Base-by-base conservation (phyloP, 30 jellyfish, hydroid and myxozoan species). In the Sanderia malayensis region DNA sequence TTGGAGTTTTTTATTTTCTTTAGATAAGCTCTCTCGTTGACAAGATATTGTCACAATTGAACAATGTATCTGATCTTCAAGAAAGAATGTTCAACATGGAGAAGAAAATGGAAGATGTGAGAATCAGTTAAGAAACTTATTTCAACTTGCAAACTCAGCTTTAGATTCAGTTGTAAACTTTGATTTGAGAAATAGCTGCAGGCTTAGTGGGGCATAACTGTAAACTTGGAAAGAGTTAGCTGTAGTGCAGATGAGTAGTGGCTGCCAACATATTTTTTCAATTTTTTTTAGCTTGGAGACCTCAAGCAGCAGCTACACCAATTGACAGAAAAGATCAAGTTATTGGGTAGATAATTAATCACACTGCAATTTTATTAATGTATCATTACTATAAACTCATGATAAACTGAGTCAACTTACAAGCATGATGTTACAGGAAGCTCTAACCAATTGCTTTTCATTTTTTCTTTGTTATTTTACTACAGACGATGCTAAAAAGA, bases 11-110 rank as follows among this genome's bases (percentile, higher is more conserved):
- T 28, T 37, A 23, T 22, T 24, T 13, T 4, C n/a, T 71, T 22
- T 26, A 78, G 89, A 71, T 78, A 46, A 71, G 89, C 26, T n/a
- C 66, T n/a, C 34, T 78, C 15, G 89, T 78, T 52, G 89, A 78
- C 66, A 49, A 78, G 59, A 67, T 78, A 23, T 55, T 76, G 28
- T 45, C 67, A 17, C 88, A 76, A 24, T 30, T 78, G 41, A 70
- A 78, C 25, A 65, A 78, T 78, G 80, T 76, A 8, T 13, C 88
- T 9, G 88, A 76, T 30, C 81, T 76, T 7, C 81, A 64, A 62
- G 81, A 62, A 1, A 63, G 81, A 66, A 76, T 64, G 81, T 76
- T 0, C 65, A 45, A 64, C 27, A 46, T 76, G 80, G 88, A 76
- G 44, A 76, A 76, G 18, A 67, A 44, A 28, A 64, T 66, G 82